A percentile compares a stretch with the other conserved stretches of the same genome.
Evolutionary conservation across 2,797 vertebrate species (phyloP).

Genomic region (Hybognathus amarus): DNA sequence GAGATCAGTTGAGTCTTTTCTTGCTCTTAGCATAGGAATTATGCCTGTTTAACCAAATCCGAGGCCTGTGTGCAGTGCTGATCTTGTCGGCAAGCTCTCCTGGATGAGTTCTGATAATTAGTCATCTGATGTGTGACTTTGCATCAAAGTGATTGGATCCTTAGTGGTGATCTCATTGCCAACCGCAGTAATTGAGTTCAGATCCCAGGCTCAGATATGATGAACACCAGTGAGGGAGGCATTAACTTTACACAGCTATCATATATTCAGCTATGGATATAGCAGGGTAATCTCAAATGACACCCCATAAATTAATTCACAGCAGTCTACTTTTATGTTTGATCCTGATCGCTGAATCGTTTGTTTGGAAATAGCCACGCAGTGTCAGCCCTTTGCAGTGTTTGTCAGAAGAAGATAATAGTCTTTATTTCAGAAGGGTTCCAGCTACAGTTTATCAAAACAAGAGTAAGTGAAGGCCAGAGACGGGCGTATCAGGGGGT

Average conservation of each 20-base stretch:
- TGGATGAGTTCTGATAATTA: not conserved
- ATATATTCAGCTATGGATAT: not conserved
- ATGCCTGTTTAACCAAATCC: not conserved
- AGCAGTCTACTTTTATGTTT: not conserved
- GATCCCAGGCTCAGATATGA: not conserved
- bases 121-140: not conserved
- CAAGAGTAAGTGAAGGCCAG: not conserved
- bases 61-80: not conserved
- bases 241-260: not conserved
- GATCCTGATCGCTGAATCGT: not conserved
- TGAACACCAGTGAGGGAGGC: not conserved
- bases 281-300: not conserved
- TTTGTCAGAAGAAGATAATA: not conserved
- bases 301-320: not conserved
- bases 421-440: not conserved
- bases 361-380: not conserved
- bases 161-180: not conserved
- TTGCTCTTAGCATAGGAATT: not conserved
- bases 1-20: not conserved
- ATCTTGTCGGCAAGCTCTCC: not conserved
- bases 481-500: not conserved
- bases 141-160: not conserved
- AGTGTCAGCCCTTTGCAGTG: not conserved
- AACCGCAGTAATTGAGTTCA: slow-evolving; percentile 9
- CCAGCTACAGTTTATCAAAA: not conserved